Evolutionary conservation across 2,888 invertebrate genomes (phyloP), one percentile per base, ranked within the genome.

Genomic region (Sesamia inferens): DNA sequence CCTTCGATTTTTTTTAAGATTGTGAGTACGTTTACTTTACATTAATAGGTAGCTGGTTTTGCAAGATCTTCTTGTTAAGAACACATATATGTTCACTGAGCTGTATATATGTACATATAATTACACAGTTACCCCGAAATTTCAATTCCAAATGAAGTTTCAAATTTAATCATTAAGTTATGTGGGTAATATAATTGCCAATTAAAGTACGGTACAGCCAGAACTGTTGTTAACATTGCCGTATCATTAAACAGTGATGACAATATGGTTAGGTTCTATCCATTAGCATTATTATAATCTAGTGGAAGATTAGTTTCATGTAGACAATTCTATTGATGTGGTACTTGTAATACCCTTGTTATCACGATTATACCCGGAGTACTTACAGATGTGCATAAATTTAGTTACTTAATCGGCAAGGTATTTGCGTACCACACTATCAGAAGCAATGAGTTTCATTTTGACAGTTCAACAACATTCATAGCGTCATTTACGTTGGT

Each of bases 241-340:
- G 22, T 39, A 44, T 64, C 63, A 79, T 78, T 79, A 59, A 54
- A 55, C 79, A 73, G 64, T 74, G 58, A 48, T 64, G 64, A 42
- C 68, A 51, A 61, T 68, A 78, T 6, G 31, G 67, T 74, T 65
- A 19, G 19, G 1, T 1, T 3, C 63, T 55, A 47, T 22, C 39
- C 47, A 55, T 55, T 69, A 54, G 16, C 42, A 47, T 19, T 24
- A 22, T 5, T 6, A n/a, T 74, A 66, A 75, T 80, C 76, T 75
- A 24, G 39, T 66, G 1, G 51, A 39, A 57, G 55, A 80, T 75
- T 77, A 76, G 59, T 80, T 61, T 74, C 75, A 65, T 42, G 19
- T 7, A 31, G 61, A 22, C 80, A 75, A 76, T 75, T 65, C 31
- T n/a, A 75, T 75, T 76, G 65, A 55, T 74, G 58, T n/a, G 5